A percentile compares a stretch with the other conserved stretches of the same genome.
Conservation (phyloP, 1,140 invertebrate species). For the Neodiprion virginianus region DNA sequence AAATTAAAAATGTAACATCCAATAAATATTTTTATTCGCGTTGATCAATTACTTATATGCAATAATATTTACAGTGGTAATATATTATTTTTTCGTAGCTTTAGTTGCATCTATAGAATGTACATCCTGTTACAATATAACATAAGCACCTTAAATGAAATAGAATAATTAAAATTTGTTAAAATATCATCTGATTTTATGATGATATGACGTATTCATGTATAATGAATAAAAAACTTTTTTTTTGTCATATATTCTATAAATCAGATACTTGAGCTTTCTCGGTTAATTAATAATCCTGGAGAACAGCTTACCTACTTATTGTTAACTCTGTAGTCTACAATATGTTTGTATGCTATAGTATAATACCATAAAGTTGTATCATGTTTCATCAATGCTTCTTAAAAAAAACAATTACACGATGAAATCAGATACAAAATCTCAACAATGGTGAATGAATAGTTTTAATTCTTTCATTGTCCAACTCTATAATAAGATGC, state of each 20-base stretch:
- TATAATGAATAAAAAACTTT: background rate
- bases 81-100: background rate
- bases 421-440: background rate
- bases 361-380: background rate
- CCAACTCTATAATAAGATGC: too few species aligned
- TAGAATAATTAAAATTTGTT: background rate
- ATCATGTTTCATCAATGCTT: background rate
- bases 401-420: background rate
- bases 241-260: background rate
- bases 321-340: background rate
- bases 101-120: background rate
- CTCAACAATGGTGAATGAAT: background rate
- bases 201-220: constrained; percentile 8
- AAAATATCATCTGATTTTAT: background rate
- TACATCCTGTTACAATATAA: constrained; percentile 18
- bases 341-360: background rate
- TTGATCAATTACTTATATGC: constrained; percentile 10
- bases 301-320: constrained; percentile 3
- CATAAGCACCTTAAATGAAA: constrained; percentile 10
- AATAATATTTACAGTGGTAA: constrained; percentile 16
- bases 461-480: background rate
- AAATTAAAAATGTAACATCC: constrained; percentile 16
- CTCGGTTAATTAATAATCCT: background rate
- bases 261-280: background rate
- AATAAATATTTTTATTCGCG: constrained; percentile 12